Base-by-base conservation (phyloP, 2,797 vertebrate species). In the Danio jaintianensis region DNA sequence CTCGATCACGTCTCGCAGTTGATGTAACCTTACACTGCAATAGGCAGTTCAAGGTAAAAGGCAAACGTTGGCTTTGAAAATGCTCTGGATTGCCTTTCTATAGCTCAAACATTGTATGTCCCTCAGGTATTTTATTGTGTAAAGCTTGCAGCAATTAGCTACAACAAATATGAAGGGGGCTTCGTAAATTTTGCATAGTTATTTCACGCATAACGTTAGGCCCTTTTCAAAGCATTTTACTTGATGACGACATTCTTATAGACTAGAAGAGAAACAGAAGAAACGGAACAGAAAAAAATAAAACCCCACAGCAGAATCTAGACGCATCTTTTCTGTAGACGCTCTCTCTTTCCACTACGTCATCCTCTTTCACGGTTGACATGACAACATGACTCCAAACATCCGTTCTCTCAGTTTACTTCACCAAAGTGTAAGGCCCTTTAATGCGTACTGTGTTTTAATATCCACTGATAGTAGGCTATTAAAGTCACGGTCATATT, bases 331-430 rank as follows among this genome's bases (percentile, higher is more conserved):
- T n/a, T n/a, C n/a, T n/a, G n/a, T n/a, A n/a, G n/a, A n/a, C n/a
- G n/a, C n/a, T n/a, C n/a, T n/a, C 85, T 78, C 6, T 76, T 76
- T 52, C 66, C 1, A 0, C 7, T 0, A 87, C 89, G 91, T 91
- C 90, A 93, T 85, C 52, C 4, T 42, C 22, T 42, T 9, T 38
- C 47, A 40, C 6, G 59, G 92, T 93, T 89, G 78, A 79, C 88
- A 88, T 88, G 89, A 64, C 86, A 87, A 93, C 93, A 7, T 64
- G 47, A 79, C 86, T 40, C 12, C 56, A 50, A 71, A 71, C 74
- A 69, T 18, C 42, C 29, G 40, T 7, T 42, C 42, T 2, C 58
- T 36, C 9, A 5, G 5, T 59, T 43, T 48, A 43, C 22, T 47
- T 40, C 1, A 18, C 11, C 9, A n/a, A 22, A 70, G 1, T 16